Evolutionary conservation across 2,797 vertebrate species (phyloP).

Genomic region (Lagodon rhomboides): DNA sequence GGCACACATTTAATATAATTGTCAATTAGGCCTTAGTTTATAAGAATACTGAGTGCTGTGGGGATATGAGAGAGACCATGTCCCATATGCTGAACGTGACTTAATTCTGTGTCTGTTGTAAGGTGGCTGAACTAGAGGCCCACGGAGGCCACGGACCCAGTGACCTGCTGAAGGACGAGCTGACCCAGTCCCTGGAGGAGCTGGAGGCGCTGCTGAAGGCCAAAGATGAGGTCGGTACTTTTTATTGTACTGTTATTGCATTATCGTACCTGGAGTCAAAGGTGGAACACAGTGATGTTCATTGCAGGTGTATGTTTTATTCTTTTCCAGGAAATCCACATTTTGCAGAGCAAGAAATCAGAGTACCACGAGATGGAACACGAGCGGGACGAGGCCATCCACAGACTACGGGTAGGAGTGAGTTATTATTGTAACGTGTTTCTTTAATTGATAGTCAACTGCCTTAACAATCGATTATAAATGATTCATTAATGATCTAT

Average conservation of each 20-base stretch:
- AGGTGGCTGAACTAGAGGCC: constrained; percentile 94
- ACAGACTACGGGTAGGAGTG: constrained; percentile 91
- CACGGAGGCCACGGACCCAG: constrained; percentile 86
- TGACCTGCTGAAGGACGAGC: constrained; percentile 88
- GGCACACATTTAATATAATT: neutral
- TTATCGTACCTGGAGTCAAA: too few species aligned
- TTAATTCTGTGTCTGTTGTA: constrained; percentile 31
- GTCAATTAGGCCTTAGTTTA: neutral
- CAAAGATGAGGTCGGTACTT: constrained; percentile 91
- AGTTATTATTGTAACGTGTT: neutral
- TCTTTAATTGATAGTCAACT: too few species aligned
- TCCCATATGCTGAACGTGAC: neutral
- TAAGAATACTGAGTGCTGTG: neutral
- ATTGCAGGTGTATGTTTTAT: neutral
- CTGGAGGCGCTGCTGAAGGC: constrained; percentile 93
- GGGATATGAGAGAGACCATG: neutral
- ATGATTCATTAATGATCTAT: too few species aligned
- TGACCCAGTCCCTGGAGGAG: constrained; percentile 91
- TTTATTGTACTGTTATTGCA: too few species aligned
- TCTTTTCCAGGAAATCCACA: constrained; percentile 91
- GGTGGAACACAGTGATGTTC: too few species aligned
- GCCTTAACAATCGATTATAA: too few species aligned
- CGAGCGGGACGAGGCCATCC: constrained; percentile 90
- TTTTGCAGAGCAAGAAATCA: constrained; percentile 90
- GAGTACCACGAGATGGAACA: constrained; percentile 87